Evolutionary conservation across 1,140 invertebrate genomes (phyloP), one percentile per base, ranked within the genome.

Genomic region (Drosophila nannoptera): DNA sequence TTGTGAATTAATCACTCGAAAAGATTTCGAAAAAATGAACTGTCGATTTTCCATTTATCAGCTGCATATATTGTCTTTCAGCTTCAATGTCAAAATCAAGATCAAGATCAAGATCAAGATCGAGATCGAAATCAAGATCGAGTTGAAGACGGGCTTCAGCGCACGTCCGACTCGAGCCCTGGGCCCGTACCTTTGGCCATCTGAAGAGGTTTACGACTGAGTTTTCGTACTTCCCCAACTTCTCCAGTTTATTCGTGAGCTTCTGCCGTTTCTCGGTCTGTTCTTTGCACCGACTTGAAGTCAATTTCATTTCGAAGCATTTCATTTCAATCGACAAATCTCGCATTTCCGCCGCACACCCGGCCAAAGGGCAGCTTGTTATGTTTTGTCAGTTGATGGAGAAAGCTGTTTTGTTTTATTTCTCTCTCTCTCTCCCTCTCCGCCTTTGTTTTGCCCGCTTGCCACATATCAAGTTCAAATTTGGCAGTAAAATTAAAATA

Each of bases 21-120:
- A 49, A 63, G 31, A 35, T 36, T 55, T 50, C 56, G 31, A 64
- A 59, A 33, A 53, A 9, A 49, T 33, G 4, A 11, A 12, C 1
- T 55, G n/a, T 16, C 36, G 54, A 59, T 69, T 55, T 69, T 63
- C 61, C 46, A 31, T 56, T 69, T 59, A 50, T 61, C 31, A 16
- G 45, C 33, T 68, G 42, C 38, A 62, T 33, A 48, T 33, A 31
- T 12, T 32, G 40, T 50, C 53, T 36, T 38, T 38, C 6, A 29
- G 22, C 66, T 78, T 73, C 73, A 84, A 77, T 83, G 76, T 76
- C 78, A 70, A 70, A 63, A 60, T 66, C 68, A 70, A 66, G 62
- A 62, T 50, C 50, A 68, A 40, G 35, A 48, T n/a, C 64, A 77
- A 77, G 67, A 60, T 59, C 68, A 66, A 66, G 40, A 62, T 42